Conservation (phyloP, 2,888 invertebrate genomes). For the Pheosia gnoma region DNA sequence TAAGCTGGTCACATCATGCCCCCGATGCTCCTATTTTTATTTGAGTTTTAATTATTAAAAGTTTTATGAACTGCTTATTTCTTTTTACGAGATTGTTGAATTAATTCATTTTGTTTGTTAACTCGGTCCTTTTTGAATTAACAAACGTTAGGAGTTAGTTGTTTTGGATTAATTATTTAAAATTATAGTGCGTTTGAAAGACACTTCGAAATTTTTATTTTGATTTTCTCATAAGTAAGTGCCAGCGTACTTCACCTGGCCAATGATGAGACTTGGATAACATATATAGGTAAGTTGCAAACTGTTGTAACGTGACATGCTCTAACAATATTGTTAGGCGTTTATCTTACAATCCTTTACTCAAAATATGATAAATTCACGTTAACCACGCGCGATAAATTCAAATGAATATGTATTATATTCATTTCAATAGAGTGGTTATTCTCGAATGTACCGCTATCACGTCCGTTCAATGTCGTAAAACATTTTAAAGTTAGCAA, state of each 20-base stretch:
- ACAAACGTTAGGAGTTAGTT: slow-evolving; percentile 54
- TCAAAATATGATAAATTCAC: slow-evolving; percentile 38
- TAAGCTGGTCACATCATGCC: slow-evolving; percentile 49
- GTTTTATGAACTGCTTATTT: slow-evolving; percentile 83
- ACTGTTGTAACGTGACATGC: slow-evolving; percentile 19
- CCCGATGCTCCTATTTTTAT: slow-evolving; percentile 74
- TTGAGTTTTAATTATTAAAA: slow-evolving; percentile 83
- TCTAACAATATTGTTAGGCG: slow-evolving; percentile 27
- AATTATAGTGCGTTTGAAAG: not conserved
- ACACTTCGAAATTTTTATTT: not conserved
- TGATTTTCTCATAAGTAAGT: not conserved
- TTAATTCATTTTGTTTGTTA: slow-evolving; percentile 81
- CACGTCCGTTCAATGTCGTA: slow-evolving; percentile 72
- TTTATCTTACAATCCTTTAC: slow-evolving; percentile 3
- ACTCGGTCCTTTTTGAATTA: slow-evolving; percentile 55
- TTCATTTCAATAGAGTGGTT: slow-evolving; percentile 56
- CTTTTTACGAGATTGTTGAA: slow-evolving; percentile 81
- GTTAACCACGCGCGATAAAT: slow-evolving; percentile 39
- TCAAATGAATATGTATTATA: slow-evolving; percentile 48
- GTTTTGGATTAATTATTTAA: slow-evolving; percentile 35
- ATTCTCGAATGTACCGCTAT: slow-evolving; percentile 60
- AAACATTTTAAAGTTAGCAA: slow-evolving; percentile 75
- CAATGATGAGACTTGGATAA: too few species aligned
- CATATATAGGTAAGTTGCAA: slow-evolving; percentile 5
- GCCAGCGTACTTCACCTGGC: not conserved